A percentile compares a stretch with the other conserved stretches of the same genome.
Conservation (phyloP, 2,888 invertebrate genomes). For the Hypercompe scribonia region DNA sequence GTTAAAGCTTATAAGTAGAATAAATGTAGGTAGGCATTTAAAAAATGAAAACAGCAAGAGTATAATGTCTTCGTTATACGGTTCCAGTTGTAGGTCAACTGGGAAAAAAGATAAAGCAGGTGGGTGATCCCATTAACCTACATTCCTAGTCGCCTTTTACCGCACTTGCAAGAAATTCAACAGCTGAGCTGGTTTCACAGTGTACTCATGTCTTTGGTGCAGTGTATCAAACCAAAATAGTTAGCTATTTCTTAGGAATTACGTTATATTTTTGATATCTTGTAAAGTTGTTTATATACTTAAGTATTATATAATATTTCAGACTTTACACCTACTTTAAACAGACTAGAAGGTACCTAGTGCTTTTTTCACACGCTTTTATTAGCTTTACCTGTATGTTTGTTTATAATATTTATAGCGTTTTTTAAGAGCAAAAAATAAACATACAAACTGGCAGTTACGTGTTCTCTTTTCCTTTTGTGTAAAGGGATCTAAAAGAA, state of each 20-base stretch:
- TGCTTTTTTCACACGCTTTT: too few species aligned
- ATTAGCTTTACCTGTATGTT: too few species aligned
- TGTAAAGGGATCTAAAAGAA: too few species aligned
- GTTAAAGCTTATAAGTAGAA: neutral
- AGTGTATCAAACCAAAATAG: neutral
- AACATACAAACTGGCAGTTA: too few species aligned
- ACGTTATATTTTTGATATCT: neutral
- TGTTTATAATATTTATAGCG: too few species aligned
- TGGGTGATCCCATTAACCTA: constrained; percentile 23
- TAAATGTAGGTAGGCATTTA: neutral
- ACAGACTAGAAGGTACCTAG: neutral
- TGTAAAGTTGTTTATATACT: neutral
- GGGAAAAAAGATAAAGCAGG: constrained; percentile 21
- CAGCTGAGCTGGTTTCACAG: neutral
- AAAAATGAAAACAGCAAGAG: constrained; percentile 7
- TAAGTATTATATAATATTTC: neutral
- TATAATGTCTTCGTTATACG: constrained; percentile 16
- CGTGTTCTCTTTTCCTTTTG: too few species aligned
- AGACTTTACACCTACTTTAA: neutral
- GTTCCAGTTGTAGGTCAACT: constrained; percentile 23
- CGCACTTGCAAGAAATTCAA: constrained; percentile 6
- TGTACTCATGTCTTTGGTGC: neutral
- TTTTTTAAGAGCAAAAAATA: too few species aligned
- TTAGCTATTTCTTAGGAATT: neutral
- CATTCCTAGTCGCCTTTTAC: constrained; percentile 12